Evolutionary conservation across 2,797 vertebrate species (phyloP).

Genomic region (Schizopygopsis pylzovi): DNA sequence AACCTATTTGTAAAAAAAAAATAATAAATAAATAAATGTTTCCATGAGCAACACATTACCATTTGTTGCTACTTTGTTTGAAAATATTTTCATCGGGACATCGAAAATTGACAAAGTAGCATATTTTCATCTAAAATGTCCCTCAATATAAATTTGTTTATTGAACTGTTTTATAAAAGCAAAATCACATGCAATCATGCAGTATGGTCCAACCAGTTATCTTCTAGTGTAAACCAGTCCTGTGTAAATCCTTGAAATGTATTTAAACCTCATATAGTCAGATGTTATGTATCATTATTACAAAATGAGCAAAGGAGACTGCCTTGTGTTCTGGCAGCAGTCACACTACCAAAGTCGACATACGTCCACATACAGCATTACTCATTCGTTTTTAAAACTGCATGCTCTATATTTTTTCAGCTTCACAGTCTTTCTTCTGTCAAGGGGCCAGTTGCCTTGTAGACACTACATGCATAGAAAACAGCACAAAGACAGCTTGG

Average conservation of each 20-base stretch:
- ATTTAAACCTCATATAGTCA: not conserved
- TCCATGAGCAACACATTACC: not conserved
- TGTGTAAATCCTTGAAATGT: not conserved
- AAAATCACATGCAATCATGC: not conserved
- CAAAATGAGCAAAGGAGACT: not conserved
- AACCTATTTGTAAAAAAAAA: not conserved
- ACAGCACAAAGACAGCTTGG: conserved; percentile 29
- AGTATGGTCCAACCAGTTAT: not conserved
- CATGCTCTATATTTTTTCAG: not conserved
- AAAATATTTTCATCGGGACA: not conserved
- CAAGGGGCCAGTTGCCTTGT: conserved; percentile 19
- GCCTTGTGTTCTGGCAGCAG: not conserved
- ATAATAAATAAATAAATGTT: rapidly evolving
- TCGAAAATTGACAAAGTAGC: not conserved
- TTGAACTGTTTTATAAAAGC: not conserved
- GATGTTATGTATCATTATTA: not conserved
- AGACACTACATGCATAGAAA: conserved; percentile 26
- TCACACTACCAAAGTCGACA: not conserved
- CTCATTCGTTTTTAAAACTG: conserved; percentile 19
- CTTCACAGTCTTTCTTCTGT: conserved; percentile 10
- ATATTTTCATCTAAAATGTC: not conserved
- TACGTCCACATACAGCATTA: not conserved
- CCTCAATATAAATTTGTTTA: not conserved
- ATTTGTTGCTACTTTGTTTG: not conserved
- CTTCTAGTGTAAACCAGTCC: not conserved